These are phyloP conservation scores for Camelus bactrianus DNA, from an alignment of 2,113 vertebrate species.

Conservation along the genomic window DNA sequence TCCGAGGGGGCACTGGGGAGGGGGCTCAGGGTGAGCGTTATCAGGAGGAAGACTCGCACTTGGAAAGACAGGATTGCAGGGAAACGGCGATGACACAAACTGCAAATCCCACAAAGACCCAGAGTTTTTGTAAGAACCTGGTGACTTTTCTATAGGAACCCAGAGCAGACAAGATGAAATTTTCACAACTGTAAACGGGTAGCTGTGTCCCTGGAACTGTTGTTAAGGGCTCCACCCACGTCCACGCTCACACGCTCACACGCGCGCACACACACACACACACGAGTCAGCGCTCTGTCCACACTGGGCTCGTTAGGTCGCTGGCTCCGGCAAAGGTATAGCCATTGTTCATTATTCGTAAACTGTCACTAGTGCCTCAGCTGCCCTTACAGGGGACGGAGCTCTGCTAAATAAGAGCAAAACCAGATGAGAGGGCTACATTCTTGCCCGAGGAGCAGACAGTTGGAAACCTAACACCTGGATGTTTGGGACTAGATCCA, in stretches of 20 bases:
- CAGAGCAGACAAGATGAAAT: background rate
- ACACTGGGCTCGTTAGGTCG: background rate
- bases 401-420: background rate
- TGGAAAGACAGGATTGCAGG: background rate
- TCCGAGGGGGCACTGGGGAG: background rate
- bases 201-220: background rate
- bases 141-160: background rate
- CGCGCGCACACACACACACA: background rate
- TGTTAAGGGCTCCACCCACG: background rate
- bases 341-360: conserved; percentile 17
- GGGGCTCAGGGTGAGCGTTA: rapidly evolving
- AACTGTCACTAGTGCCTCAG: background rate
- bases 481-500: background rate
- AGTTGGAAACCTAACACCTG: background rate
- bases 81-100: background rate
- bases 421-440: background rate
- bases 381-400: background rate
- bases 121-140: background rate
- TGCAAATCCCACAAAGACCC: background rate
- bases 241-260: background rate
- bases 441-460: background rate
- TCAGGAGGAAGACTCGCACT: background rate
- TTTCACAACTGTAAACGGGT: background rate
- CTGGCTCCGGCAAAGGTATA: background rate
- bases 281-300: background rate